Evolutionary conservation across 1,140 invertebrate genomes (phyloP).

Genomic region (Ceratitis capitata): DNA sequence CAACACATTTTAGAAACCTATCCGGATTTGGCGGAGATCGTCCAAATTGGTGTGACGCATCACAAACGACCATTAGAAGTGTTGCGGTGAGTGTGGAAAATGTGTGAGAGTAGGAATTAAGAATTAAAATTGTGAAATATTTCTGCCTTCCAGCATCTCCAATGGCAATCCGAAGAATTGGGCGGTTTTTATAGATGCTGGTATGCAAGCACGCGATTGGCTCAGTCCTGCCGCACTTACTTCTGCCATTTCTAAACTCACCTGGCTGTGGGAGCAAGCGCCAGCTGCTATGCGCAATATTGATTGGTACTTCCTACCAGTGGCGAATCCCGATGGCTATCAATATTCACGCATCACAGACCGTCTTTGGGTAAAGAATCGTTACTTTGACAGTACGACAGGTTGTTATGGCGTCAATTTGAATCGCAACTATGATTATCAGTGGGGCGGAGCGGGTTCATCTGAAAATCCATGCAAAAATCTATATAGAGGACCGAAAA

Average conservation of each 20-base stretch:
- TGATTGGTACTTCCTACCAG: constrained; percentile 82
- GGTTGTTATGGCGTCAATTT: constrained; percentile 82
- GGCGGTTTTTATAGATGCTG: constrained; percentile 73
- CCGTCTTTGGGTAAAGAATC: constrained; percentile 79
- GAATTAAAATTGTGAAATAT: not conserved
- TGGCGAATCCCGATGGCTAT: constrained; percentile 80
- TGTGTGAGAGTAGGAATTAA: not conserved
- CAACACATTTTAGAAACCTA: constrained; percentile 74
- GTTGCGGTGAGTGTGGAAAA: constrained; percentile 56
- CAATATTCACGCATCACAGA: constrained; percentile 71
- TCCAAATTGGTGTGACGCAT: constrained; percentile 75
- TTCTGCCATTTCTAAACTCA: constrained; percentile 79
- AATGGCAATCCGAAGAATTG: constrained; percentile 71
- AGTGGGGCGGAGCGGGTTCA: constrained; percentile 81
- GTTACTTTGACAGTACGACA: constrained; percentile 67
- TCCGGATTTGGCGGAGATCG: constrained; percentile 71
- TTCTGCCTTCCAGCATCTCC: constrained; percentile 69
- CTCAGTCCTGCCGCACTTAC: constrained; percentile 83
- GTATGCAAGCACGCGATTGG: constrained; percentile 87
- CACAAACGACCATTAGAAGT: constrained; percentile 77
- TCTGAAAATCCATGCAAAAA: constrained; percentile 82
- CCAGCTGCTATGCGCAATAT: constrained; percentile 75
- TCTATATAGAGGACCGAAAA: constrained; percentile 77
- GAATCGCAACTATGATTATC: constrained; percentile 83
- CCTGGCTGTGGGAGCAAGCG: constrained; percentile 71